Conservation (phyloP, 1,140 invertebrate genomes). For the Capitella teleta region DNA sequence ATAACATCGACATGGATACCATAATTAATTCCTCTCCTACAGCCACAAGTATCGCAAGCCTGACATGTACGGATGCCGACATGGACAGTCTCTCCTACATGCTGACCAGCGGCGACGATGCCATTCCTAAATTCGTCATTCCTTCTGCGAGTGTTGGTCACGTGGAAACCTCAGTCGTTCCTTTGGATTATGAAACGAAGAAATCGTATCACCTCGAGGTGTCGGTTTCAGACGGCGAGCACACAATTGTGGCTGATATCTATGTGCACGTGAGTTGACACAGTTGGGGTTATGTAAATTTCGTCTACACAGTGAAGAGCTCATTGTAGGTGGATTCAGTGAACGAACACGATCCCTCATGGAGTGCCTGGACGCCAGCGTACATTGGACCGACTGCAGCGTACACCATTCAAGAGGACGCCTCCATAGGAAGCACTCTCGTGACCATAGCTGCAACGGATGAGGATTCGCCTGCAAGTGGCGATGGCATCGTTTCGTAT, state of each 20-base stretch:
- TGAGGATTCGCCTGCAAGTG: slow-evolving; percentile 14
- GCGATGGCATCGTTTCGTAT: not conserved
- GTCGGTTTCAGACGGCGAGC: not conserved
- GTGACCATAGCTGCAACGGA: slow-evolving; percentile 19
- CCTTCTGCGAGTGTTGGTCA: not conserved
- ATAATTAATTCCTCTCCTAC: not conserved
- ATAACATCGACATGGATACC: no score
- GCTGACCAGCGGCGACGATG: not conserved
- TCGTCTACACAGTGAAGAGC: not conserved
- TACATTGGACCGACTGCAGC: not conserved
- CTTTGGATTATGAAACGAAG: slow-evolving; percentile 2
- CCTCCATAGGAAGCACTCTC: slow-evolving; percentile 13
- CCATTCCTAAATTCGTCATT: not conserved
- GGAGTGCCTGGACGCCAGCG: slow-evolving; percentile 15
- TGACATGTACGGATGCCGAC: not conserved
- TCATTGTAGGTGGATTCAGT: slow-evolving; percentile 12
- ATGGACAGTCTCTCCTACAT: not conserved
- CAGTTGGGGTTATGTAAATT: not conserved
- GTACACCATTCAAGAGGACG: slow-evolving; percentile 2
- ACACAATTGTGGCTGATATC: not conserved
- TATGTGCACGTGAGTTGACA: slow-evolving; percentile 2
- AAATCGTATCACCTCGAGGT: not conserved
- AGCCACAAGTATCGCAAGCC: not conserved
- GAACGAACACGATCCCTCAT: slow-evolving; percentile 18
- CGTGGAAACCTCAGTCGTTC: not conserved